Evolutionary conservation across 2,888 invertebrate genomes (phyloP).

Genomic region (Willowsia nigromaculata): DNA sequence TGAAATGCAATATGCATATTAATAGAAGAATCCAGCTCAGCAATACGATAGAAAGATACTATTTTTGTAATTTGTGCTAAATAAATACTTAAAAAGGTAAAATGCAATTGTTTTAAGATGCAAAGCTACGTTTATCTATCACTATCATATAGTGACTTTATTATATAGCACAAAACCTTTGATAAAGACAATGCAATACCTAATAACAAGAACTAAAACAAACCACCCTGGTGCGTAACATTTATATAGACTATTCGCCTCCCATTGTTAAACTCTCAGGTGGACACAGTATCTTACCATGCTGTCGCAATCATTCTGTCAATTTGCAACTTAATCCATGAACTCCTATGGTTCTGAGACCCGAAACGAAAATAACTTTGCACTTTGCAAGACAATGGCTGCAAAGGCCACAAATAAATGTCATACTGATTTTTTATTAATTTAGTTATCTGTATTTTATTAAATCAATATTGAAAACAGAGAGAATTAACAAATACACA

Average conservation of each 20-base stretch:
- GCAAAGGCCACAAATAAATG: conserved; percentile 19
- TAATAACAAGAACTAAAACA: not conserved
- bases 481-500: too few relatives aligned
- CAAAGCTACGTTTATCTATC: too few relatives aligned
- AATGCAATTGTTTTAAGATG: too few relatives aligned
- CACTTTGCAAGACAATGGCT: not conserved
- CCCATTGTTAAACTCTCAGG: conserved; percentile 25
- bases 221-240: not conserved
- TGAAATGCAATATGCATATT: too few relatives aligned
- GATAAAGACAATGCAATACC: not conserved
- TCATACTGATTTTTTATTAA: not conserved
- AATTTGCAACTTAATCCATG: not conserved
- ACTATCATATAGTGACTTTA: not conserved
- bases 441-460: too few relatives aligned
- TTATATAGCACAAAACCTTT: not conserved
- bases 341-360: not conserved
- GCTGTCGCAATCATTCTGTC: not conserved
- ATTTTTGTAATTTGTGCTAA: too few relatives aligned
- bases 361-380: not conserved
- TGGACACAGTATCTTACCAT: not conserved
- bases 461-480: too few relatives aligned
- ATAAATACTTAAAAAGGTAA: too few relatives aligned
- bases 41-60: too few relatives aligned
- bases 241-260: conserved; percentile 18
- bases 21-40: too few relatives aligned